These are phyloP conservation scores for Delichon dasypus DNA, from an alignment of 2,797 vertebrate species.

Conservation along the genomic window DNA sequence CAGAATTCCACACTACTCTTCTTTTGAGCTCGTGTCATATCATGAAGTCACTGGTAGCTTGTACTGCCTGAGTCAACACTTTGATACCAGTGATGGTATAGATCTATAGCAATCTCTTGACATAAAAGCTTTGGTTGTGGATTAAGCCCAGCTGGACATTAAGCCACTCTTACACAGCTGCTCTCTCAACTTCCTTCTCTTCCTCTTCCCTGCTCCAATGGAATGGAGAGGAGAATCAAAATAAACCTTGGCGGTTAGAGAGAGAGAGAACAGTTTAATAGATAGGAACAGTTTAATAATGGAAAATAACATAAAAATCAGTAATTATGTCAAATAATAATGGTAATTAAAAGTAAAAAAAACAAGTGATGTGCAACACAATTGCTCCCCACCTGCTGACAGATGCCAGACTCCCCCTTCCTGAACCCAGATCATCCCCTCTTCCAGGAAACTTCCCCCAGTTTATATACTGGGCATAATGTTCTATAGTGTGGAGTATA, in stretches of 20 bases:
- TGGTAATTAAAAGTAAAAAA: background rate
- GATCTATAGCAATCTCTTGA: background rate
- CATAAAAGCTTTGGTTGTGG: background rate
- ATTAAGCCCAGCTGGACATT: background rate
- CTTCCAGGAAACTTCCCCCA: background rate
- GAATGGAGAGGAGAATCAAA: background rate
- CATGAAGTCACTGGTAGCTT: background rate
- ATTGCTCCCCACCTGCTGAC: background rate
- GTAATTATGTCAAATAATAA: background rate
- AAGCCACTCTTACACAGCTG: background rate
- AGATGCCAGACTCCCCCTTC: background rate
- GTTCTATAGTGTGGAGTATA: background rate
- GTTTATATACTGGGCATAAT: background rate
- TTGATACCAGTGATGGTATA: background rate
- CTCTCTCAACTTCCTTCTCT: background rate
- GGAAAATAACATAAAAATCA: background rate
- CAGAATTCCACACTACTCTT: background rate
- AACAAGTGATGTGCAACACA: background rate
- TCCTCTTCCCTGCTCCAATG: fast-evolving
- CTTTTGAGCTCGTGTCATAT: background rate
- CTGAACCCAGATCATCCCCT: fast-evolving
- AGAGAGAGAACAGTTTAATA: background rate
- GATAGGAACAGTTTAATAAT: background rate
- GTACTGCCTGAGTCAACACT: background rate
- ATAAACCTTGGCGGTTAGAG: background rate